Evolutionary conservation across 2,888 invertebrate species (phyloP), one percentile per base, ranked within the genome.

Genomic region (Serrognathus titanus): DNA sequence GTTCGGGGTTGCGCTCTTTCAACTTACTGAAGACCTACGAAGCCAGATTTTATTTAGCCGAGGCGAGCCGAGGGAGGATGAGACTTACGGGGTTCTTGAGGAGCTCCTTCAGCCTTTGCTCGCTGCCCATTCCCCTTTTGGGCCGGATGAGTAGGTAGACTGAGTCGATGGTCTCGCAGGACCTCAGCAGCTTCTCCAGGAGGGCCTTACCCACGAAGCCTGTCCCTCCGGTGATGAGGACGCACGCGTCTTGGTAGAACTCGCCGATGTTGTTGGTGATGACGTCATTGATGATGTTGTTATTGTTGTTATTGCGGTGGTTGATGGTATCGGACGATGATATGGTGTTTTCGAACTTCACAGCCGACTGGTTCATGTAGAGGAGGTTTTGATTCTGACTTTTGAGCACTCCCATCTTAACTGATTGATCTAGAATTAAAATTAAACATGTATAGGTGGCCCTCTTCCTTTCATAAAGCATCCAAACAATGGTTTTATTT

Each of bases 181-280:
- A 88, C 70, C 96, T 83, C 16, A 97, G 80, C 8, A 98, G 80
- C 75, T 97, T 97, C 79, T 97, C 97, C 58, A 97, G 79, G 2
- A 97, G 79, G 0, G 94, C 94, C 79, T 97, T 97, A 36, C 97
- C 96, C 49, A 97, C 84, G 75, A 96, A 97, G n/a, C 97, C 95
- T 12, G 91, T 92, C 16, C 69, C 72, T 7, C 74, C 74, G 6
- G 74, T 75, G 5, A 75, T 63, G 55, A 75, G 72, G 38, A 75
- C 63, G 36, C 61, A 60, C 88, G 71, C 56, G 51, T 67, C 66
- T 8, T 64, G 65, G 59, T 76, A 76, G 58, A 76, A 76, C 39
- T 71, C 68, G 5, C 67, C 62, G 20, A 76, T 72, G 61, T 68
- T 73, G 52, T 69, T 70, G 16, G 68, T 60, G 10, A 57, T 37